Evolutionary conservation across 2,797 vertebrate genomes (phyloP).

Genomic region (Lindbergichthys nudifrons): DNA sequence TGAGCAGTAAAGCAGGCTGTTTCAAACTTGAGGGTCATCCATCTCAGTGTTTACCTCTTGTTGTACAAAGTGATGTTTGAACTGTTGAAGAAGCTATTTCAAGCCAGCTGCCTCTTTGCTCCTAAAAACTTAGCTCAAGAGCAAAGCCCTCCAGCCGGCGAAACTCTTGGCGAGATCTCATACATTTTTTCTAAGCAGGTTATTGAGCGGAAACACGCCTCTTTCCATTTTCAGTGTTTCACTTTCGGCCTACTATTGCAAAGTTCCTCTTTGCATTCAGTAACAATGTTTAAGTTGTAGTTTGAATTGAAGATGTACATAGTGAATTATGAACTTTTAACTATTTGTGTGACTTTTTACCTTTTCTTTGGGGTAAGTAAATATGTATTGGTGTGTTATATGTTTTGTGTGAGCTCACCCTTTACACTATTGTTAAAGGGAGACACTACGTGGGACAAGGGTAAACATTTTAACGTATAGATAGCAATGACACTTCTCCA

Average conservation of each 20-base stretch:
- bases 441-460: too few relatives aligned
- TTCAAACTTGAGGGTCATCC: slow-evolving; percentile 20
- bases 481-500: too few relatives aligned
- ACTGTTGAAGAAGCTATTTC: slow-evolving; percentile 18
- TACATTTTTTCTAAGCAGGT: neutral
- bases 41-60: slow-evolving; percentile 9
- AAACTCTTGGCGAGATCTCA: slow-evolving; percentile 1
- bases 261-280: slow-evolving; percentile 15
- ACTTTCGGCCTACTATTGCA: neutral
- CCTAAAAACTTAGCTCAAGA: slow-evolving; percentile 18
- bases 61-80: slow-evolving; percentile 29
- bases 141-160: slow-evolving; percentile 8
- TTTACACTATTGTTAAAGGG: too few relatives aligned
- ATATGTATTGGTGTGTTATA: too few relatives aligned
- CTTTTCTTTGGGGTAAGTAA: neutral
- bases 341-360: slow-evolving; percentile 1
- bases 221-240: neutral
- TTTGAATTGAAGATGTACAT: neutral
- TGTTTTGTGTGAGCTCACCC: too few relatives aligned
- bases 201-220: slow-evolving; percentile 13
- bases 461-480: too few relatives aligned
- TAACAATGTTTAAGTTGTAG: slow-evolving; percentile 9
- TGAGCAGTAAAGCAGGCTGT: slow-evolving; percentile 7
- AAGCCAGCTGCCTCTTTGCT: slow-evolving; percentile 3
- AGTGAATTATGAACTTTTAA: slow-evolving; percentile 2